Evolutionary conservation across 1,140 invertebrate genomes (phyloP), one percentile per base, ranked within the genome.

Genomic region (Hyles euphorbiae): DNA sequence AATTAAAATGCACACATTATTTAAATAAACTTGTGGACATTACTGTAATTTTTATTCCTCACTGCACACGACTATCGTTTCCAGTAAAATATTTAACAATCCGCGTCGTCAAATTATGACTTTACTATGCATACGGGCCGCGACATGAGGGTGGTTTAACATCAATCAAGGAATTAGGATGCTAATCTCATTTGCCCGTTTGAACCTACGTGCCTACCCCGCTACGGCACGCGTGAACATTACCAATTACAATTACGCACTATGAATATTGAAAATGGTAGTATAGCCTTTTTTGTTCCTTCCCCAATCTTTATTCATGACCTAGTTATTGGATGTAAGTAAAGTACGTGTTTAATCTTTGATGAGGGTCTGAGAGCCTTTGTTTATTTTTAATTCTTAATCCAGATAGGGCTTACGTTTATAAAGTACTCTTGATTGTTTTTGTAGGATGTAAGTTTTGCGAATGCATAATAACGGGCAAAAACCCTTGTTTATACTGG

Each of bases 161-260:
- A 83, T 83, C 80, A 81, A 83, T 83, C 80, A 81, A 78, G 73
- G 78, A 79, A 81, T 83, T 83, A 78, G 76, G 70, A 60, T 59
- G 65, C 69, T 81, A 79, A 81, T 81, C 78, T 78, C 72, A 79
- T 83, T 78, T 79, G 74, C 77, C 74, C 72, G 68, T 73, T 72
- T 77, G 50, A 60, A 66, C 65, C 22, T 64, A 66, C 65, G 5
- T 64, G 67, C 62, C 68, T 51, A 60, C 65, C 70, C 75, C 63
- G 61, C 47, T 64, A 53, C 65, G 62, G 55, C 64, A 72, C 61
- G 55, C 69, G 67, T 68, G 50, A 59, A 58, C 67, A 67, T 67
- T 67, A 56, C 57, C 60, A 63, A 60, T 63, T 56, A 59, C 61
- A 62, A 66, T 61, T 44, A 61, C 40, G 50, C 47, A 58, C 53